Conservation (phyloP, 2,113 vertebrate genomes). For the Embiotoca jacksoni region DNA sequence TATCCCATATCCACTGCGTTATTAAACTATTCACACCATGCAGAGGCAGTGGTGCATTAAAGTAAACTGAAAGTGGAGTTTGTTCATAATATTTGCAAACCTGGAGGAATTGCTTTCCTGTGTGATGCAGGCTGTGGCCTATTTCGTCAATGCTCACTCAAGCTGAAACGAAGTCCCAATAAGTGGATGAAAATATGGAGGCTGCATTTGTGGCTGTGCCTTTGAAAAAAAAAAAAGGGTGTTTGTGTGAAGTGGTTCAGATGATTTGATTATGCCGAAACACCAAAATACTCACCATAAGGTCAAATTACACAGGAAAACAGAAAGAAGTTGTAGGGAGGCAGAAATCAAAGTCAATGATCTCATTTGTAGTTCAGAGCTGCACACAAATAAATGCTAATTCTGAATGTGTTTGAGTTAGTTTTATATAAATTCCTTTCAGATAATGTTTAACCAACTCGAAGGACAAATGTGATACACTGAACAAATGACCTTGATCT, state of each 20-base stretch:
- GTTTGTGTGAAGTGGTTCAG: conserved; percentile 16
- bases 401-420: neutral
- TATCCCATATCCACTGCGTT: conserved; percentile 19
- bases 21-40: neutral
- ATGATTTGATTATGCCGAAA: conserved; percentile 10
- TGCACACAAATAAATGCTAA: conserved; percentile 8
- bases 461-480: conserved; percentile 33
- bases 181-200: conserved; percentile 3
- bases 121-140: conserved; percentile 24
- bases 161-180: conserved; percentile 1
- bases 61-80: conserved; percentile 5
- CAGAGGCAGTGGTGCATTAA: conserved; percentile 35
- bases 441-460: conserved; percentile 65
- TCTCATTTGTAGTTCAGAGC: neutral
- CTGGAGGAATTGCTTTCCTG: neutral
- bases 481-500: conserved; percentile 30
- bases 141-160: neutral
- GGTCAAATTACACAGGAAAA: neutral
- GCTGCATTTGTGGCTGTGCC: neutral
- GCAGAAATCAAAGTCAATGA: neutral
- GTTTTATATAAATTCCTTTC: conserved; percentile 18
- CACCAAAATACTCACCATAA: neutral
- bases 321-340: neutral
- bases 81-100: conserved; percentile 27
- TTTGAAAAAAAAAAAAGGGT: conserved; percentile 11